phyloP scores from a whole-genome alignment of 2,113 vertebrate species.

The Hucho hucho region DNA sequence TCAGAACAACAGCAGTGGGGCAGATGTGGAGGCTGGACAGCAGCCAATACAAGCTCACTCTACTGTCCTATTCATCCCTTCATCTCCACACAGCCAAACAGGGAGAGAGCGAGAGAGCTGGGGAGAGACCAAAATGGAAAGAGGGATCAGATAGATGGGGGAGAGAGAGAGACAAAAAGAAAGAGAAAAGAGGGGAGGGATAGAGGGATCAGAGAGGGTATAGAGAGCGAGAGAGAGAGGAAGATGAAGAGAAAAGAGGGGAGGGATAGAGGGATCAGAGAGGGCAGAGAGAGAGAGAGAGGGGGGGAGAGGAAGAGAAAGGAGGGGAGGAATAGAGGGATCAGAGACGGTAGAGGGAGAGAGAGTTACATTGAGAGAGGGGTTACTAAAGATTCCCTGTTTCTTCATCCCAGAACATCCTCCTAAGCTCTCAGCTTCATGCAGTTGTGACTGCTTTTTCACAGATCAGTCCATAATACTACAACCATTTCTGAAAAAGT shows the following conservation, averaged over 20 bases:
- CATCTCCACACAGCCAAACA: conserved; percentile 59
- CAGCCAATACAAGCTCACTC: conserved; percentile 65
- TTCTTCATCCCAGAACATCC: conserved; percentile 48
- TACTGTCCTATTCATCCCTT: conserved; percentile 58
- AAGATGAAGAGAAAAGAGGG: too few species aligned
- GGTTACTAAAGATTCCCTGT: conserved; percentile 46
- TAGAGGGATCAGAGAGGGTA: too few species aligned
- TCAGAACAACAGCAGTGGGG: conserved; percentile 67
- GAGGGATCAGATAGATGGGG: conserved; percentile 36
- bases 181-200: too few species aligned
- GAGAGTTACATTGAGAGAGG: conserved; percentile 56
- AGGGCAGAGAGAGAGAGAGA: too few species aligned
- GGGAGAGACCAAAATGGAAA: conserved; percentile 50
- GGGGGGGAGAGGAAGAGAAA: conserved; percentile 32
- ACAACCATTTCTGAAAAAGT: conserved; percentile 31
- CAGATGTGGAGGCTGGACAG: conserved; percentile 76
- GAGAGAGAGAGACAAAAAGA: background rate
- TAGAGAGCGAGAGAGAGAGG: background rate
- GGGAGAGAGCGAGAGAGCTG: conserved; percentile 32
- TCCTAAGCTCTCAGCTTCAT: conserved; percentile 49
- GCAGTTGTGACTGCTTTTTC: conserved; percentile 30
- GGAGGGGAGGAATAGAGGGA: conserved; percentile 39
- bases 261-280: too few species aligned
- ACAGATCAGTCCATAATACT: conserved; percentile 33
- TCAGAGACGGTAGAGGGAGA: conserved; percentile 15